Evolutionary conservation across 2,888 invertebrate genomes (phyloP).

Genomic region (Pseudeuparius sepicola): DNA sequence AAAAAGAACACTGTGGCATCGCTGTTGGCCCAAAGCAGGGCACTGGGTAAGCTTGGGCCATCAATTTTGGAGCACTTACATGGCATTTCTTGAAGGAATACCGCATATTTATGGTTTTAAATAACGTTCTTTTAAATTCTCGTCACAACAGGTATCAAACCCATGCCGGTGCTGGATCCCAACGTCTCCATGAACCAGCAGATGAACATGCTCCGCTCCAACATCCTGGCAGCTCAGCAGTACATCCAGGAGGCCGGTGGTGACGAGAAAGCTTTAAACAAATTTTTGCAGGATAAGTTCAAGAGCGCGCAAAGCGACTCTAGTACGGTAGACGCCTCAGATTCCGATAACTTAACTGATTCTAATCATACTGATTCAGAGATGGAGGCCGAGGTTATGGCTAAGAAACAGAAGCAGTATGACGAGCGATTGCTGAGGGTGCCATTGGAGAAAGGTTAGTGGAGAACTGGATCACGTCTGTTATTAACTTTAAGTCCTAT

Average conservation of each 20-base stretch:
- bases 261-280: conserved; percentile 40
- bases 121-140: no score
- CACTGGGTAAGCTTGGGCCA: conserved; percentile 49
- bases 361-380: conserved; percentile 51
- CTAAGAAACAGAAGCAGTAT: conserved; percentile 41
- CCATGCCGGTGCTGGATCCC: conserved; percentile 51
- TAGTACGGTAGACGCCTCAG: conserved; percentile 47
- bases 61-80: no score
- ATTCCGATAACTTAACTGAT: conserved; percentile 50
- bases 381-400: conserved; percentile 37
- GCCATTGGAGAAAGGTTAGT: conserved; percentile 49
- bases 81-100: no score
- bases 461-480: conserved; percentile 4
- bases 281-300: conserved; percentile 46
- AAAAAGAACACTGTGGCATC: conserved; percentile 91
- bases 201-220: conserved; percentile 46
- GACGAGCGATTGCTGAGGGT: conserved; percentile 52
- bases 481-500: background rate
- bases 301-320: conserved; percentile 47
- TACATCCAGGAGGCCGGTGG: conserved; percentile 39
- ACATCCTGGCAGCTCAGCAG: conserved; percentile 61
- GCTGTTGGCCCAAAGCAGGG: conserved; percentile 74
- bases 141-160: conserved; percentile 50
- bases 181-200: conserved; percentile 48
- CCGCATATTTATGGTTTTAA: no score